These are phyloP conservation scores for Isaurus tuberculatus DNA, from an alignment of 92 coral and sea anemone species.

Conservation along the genomic window DNA sequence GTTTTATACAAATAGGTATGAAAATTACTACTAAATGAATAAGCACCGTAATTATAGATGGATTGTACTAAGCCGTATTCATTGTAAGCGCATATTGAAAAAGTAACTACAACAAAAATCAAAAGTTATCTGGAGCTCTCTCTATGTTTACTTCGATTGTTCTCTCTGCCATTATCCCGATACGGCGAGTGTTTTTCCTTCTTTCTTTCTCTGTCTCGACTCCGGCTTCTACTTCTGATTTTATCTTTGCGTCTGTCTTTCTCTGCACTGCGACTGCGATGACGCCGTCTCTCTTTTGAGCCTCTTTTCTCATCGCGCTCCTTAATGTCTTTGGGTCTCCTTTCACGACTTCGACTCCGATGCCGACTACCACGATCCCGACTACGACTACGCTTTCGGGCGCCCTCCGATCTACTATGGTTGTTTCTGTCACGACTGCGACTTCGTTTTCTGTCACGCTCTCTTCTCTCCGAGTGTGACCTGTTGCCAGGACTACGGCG, in stretches of 20 bases:
- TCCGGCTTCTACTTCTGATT: constrained; percentile 68
- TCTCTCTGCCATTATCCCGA: constrained; percentile 19
- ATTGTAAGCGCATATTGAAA: background rate
- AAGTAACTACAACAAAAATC: background rate
- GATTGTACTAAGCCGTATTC: too few relatives aligned
- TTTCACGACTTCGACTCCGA: constrained; percentile 56
- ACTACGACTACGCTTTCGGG: constrained; percentile 72
- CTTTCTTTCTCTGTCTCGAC: constrained; percentile 64
- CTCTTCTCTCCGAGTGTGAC: constrained; percentile 51
- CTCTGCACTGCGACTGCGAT: constrained; percentile 44
- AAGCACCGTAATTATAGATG: background rate
- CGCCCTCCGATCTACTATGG: constrained; percentile 64
- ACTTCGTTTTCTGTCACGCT: constrained; percentile 71
- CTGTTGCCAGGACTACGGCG: constrained; percentile 62
- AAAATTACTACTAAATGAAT: background rate
- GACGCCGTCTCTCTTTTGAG: constrained; percentile 13
- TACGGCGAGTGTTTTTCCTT: constrained; percentile 17
- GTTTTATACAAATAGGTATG: background rate
- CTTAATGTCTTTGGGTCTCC: background rate
- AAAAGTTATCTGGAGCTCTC: constrained; percentile 21
- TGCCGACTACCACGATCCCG: constrained; percentile 62
- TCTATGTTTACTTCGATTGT: constrained; percentile 18
- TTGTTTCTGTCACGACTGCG: constrained; percentile 61
- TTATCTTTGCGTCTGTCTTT: constrained; percentile 57
- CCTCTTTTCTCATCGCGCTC: constrained; percentile 1